Conservation (phyloP, 2,797 vertebrate genomes). For the Borostomias antarcticus region DNA sequence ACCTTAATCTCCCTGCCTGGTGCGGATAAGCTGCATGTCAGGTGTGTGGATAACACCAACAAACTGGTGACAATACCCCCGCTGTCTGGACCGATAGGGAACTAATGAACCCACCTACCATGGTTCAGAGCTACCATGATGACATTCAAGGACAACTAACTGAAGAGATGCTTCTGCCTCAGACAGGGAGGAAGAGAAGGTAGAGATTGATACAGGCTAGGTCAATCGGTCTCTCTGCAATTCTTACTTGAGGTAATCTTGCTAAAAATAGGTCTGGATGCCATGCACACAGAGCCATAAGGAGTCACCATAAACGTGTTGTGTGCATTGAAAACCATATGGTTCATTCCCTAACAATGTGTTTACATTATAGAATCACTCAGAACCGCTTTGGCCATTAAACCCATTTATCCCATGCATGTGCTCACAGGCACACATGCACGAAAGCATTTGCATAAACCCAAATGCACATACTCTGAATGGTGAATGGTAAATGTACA, state of each 20-base stretch:
- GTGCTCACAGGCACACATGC: conserved; percentile 18
- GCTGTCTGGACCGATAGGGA: neutral
- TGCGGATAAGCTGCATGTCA: neutral
- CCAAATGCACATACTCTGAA: no score
- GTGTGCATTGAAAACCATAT: conserved; percentile 34
- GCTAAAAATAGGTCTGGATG: no score
- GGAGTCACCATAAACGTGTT: neutral
- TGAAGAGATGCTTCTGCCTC: no score
- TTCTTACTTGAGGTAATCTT: neutral
- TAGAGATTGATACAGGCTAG: no score
- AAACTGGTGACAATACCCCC: neutral
- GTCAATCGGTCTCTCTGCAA: neutral
- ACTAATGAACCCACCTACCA: neutral
- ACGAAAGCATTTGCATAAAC: conserved; percentile 26
- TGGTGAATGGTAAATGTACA: neutral
- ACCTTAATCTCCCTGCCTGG: neutral
- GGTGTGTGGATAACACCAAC: neutral
- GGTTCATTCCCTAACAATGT: conserved; percentile 2
- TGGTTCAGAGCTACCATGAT: neutral
- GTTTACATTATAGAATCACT: conserved; percentile 7
- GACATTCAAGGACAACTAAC: no score
- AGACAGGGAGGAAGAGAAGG: no score
- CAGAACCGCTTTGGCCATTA: conserved; percentile 12
- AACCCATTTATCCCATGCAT: conserved; percentile 11
- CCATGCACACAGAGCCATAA: conserved; percentile 30